These are phyloP conservation scores for Uria lomvia DNA, from an alignment of 2,113 vertebrate species.

Conservation along the genomic window DNA sequence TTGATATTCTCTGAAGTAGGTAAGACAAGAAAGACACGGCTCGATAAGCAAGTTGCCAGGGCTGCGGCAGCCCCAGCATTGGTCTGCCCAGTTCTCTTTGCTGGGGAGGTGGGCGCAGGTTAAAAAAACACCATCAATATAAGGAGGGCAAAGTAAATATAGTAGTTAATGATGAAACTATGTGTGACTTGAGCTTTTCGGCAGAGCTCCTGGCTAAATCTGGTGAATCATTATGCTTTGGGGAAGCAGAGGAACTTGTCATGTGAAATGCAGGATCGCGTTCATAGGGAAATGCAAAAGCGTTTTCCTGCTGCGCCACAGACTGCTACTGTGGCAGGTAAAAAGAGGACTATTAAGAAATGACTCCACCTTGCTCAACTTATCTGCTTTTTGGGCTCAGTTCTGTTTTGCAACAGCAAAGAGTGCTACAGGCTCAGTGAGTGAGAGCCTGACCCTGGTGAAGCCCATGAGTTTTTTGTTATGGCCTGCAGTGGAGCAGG, in stretches of 20 bases:
- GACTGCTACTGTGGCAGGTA: not conserved
- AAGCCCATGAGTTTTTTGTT: not conserved
- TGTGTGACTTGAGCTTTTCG: not conserved
- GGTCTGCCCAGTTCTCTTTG: not conserved
- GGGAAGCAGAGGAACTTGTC: not conserved
- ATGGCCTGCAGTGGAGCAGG: not conserved
- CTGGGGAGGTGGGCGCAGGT: not conserved
- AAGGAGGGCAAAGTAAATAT: not conserved
- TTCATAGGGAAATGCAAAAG: not conserved
- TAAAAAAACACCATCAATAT: not conserved
- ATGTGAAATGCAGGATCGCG: not conserved
- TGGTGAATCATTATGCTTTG: not conserved
- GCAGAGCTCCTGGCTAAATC: not conserved
- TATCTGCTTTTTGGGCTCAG: not conserved
- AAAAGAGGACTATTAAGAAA: not conserved
- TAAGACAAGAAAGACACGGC: not conserved
- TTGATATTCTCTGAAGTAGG: not conserved
- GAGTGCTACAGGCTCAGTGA: not conserved
- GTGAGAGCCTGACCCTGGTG: not conserved
- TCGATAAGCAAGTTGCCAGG: not conserved
- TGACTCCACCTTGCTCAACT: not conserved
- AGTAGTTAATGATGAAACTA: not conserved
- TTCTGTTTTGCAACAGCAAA: not conserved
- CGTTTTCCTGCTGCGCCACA: not conserved
- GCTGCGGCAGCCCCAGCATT: not conserved